phyloP scores from a whole-genome alignment of 2,888 invertebrate genomes.

The Bombylius discolor region DNA sequence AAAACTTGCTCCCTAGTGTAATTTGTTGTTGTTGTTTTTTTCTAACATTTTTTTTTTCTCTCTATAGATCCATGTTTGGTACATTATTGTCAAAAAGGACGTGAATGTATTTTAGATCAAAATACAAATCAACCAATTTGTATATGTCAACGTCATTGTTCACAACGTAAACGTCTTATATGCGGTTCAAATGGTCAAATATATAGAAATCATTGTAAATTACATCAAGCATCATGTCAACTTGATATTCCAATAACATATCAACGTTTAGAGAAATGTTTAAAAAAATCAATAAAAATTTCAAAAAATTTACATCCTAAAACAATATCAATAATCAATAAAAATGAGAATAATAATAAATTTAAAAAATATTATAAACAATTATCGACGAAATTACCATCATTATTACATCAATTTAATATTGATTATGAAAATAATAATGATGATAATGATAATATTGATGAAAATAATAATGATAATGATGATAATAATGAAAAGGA shows the following conservation, averaged over 20 bases:
- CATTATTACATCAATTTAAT: not conserved
- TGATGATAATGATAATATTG: not conserved
- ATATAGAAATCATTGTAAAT: conserved; percentile 54
- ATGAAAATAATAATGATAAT: not conserved
- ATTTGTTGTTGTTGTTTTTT: not conserved
- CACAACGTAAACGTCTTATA: conserved; percentile 42
- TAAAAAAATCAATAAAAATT: conserved; percentile 14
- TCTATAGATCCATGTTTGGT: conserved; percentile 48
- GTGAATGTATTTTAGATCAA: conserved; percentile 44
- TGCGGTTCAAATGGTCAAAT: conserved; percentile 55
- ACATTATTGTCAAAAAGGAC: conserved; percentile 51
- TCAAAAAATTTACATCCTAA: not conserved
- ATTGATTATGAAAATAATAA: not conserved
- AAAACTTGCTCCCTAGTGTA: too few species aligned
- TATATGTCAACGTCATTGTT: conserved; percentile 47
- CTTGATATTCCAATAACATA: conserved; percentile 41
- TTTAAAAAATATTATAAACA: not conserved
- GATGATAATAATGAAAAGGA: not conserved
- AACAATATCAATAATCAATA: not conserved
- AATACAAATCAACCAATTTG: conserved; percentile 42
- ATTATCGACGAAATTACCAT: not conserved
- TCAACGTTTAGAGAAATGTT: conserved; percentile 41
- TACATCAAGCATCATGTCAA: conserved; percentile 49
- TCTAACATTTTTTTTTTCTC: too few species aligned
- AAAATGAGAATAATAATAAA: not conserved